Evolutionary conservation across 2,797 vertebrate species (phyloP), one percentile per base, ranked within the genome.

Genomic region (Decapterus maruadsi): DNA sequence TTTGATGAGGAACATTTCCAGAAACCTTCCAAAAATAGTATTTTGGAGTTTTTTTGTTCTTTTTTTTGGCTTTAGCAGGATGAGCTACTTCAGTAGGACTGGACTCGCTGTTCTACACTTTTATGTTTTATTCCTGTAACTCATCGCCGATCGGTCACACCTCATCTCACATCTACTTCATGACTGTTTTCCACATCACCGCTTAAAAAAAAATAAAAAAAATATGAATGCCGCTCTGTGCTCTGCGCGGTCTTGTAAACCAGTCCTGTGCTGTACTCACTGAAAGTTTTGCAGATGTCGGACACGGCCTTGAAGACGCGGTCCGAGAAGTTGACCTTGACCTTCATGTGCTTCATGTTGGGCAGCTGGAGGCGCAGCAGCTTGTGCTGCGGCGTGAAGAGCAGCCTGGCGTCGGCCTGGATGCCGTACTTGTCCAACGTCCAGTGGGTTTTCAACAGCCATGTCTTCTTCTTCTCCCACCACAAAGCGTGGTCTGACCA

Each of bases 391-490:
- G 98, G 98, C 0, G 98, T 99, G 93, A 99, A 99, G 75, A 99
- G 97, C 67, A 99, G 96, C 83, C 96, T 95, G 72, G 98, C 98
- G n/a, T 99, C 98, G 0, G 98, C 98, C 83, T 99, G 98, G 78
- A 99, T 98, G 72, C 98, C 98, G 0, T 99, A 99, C 91, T 99
- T 99, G 93, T 99, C 98, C 94, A 99, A 90, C 0, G 98, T 99
- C 98, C 98, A 99, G 82, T 99, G 98, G 0, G 98, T 99, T 94
- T 99, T 99, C 66, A 99, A 87, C 84, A 99, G 96, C 98, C 98
- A 99, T 10, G 97, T 99, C 87, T 96, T 98, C 95, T 98, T 99
- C 95, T 99, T 99, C 89, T 99, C 98, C 98, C 98, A 99, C 98
- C 98, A 99, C 80, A 99, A 87, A 1, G 97, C 98, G 8, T 99